Base-by-base conservation (phyloP, 1,140 invertebrate species). In the Drosophila mayri region DNA sequence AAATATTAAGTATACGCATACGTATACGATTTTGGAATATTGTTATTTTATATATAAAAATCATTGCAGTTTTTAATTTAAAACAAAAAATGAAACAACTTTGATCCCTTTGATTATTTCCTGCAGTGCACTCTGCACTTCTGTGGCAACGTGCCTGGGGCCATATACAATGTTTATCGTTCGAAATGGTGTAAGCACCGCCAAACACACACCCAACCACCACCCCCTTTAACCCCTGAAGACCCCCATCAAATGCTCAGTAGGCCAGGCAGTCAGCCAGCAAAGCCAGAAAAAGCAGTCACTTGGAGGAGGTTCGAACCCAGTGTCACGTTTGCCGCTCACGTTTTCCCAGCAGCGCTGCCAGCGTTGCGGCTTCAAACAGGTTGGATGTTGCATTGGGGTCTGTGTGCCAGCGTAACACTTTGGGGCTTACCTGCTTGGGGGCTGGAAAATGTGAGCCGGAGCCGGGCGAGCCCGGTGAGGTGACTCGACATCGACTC, bases 271-370 rank as follows among this genome's bases (percentile, higher is more conserved):
- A 43, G 59, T 28, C 52, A 28, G 47, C 8, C 16, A 32, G 52
- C 32, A 55, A 37, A 40, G 54, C 16, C 35, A 57, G 35, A 57
- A 57, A 57, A 57, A 25, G 54, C 54, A 57, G 57, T 41, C 77
- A 90, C 77, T 60, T 20, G 52, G 52, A 22, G 52, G 35, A 38
- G 54, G 68, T 77, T 90, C 84, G 67, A 88, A 84, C 80, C 63
- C 82, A 74, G 72, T 64, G 85, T 88, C 84, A 88, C 84, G 84
- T 88, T 88, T 88, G 77, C 52, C 59, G 73, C 80, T 88, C 84
- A 88, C 84, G 84, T 88, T 88, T 88, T 87, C 76, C 67, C 65
- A 75, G 59, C 84, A 71, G 84, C 73, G 68, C 80, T 47, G 67
- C 44, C 38, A 25, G 37, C 63, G 40, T 38, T 65, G 38, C 49